Evolutionary conservation across 1,140 invertebrate genomes (phyloP).

Genomic region (Ladona fulva): DNA sequence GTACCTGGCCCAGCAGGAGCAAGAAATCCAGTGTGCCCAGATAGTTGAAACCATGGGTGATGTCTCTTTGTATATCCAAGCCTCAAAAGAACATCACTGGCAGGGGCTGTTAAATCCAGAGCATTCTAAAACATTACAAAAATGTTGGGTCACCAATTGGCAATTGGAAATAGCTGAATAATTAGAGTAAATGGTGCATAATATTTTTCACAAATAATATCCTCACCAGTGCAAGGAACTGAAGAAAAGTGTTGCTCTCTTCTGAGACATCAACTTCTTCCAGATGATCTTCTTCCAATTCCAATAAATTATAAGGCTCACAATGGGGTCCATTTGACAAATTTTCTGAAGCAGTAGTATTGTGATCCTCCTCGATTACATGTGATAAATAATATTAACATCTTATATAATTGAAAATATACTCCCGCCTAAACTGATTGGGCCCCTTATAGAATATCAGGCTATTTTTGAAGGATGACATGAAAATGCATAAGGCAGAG

Average conservation of each 20-base stretch:
- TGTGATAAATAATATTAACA: no score
- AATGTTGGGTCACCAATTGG: neutral
- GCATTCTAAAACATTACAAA: neutral
- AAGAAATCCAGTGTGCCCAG: conserved; percentile 86
- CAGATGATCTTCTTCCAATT: no score
- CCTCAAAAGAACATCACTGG: neutral
- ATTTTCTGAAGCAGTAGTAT: no score
- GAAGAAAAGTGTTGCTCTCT: neutral
- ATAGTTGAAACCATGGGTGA: conserved; percentile 39
- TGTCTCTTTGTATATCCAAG: neutral
- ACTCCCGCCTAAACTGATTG: no score
- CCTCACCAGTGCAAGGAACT: neutral
- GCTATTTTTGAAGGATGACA: no score
- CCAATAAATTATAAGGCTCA: no score
- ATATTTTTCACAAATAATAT: neutral
- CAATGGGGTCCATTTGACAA: no score
- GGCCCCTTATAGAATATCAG: no score
- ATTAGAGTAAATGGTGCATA: neutral
- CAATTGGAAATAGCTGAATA: neutral
- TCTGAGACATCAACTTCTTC: no score
- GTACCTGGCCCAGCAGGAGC: conserved; percentile 88
- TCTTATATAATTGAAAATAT: no score
- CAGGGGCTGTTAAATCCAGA: neutral
- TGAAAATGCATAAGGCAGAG: no score
- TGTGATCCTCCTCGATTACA: no score